These are phyloP conservation scores for Apistogramma diplotaenia DNA, from an alignment of 2,113 vertebrate species.

Conservation along the genomic window DNA sequence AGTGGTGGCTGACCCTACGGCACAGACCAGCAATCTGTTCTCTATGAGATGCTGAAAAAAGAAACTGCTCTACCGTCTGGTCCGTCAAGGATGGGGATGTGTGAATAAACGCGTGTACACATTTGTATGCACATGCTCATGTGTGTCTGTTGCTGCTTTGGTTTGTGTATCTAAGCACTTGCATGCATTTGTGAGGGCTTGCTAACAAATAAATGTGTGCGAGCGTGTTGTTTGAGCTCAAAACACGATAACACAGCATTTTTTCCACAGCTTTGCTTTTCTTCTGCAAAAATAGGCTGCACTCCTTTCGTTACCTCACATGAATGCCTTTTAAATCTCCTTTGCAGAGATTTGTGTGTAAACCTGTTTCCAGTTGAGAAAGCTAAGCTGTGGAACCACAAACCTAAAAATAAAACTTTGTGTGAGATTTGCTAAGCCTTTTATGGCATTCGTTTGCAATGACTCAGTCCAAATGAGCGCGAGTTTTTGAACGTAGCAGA, in stretches of 20 bases:
- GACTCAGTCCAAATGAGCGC: neutral
- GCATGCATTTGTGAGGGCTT: neutral
- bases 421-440: constrained; percentile 45
- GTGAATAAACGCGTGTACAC: neutral
- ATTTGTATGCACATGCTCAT: neutral
- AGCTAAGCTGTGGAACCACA: constrained; percentile 55
- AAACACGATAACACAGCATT: constrained; percentile 16
- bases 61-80: constrained; percentile 43
- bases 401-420: constrained; percentile 61
- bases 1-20: constrained; percentile 54
- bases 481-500: neutral
- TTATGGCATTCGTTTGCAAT: constrained; percentile 24
- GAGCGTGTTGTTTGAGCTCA: constrained; percentile 27
- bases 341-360: constrained; percentile 66
- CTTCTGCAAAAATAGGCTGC: constrained; percentile 55
- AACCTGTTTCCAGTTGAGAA: constrained; percentile 66
- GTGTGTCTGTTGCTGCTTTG: neutral
- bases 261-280: constrained; percentile 35
- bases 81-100: constrained; percentile 24
- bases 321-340: constrained; percentile 64
- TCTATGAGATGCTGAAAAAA: constrained; percentile 39
- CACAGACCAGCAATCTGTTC: constrained; percentile 60
- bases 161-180: neutral
- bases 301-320: constrained; percentile 48
- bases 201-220: neutral